phyloP scores from a whole-genome alignment of 2,888 invertebrate species.

The Dendrolimus pini region DNA sequence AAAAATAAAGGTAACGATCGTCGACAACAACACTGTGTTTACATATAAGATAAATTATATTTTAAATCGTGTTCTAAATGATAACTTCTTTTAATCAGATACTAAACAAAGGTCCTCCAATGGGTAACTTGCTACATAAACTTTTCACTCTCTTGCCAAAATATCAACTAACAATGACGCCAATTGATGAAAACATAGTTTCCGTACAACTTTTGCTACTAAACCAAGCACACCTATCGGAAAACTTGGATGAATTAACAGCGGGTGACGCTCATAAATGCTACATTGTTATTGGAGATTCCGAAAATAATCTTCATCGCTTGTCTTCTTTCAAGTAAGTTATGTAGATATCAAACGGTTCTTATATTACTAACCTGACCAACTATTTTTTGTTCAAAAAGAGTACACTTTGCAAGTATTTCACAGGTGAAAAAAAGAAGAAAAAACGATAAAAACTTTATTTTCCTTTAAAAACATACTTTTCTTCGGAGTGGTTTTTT shows the following conservation, averaged over 20 bases:
- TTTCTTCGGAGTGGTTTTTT: too few species aligned
- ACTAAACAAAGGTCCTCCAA: conserved; percentile 83
- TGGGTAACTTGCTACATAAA: conserved; percentile 81
- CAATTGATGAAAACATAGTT: conserved; percentile 42
- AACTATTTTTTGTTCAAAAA: too few species aligned
- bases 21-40: too few species aligned
- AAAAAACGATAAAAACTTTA: too few species aligned
- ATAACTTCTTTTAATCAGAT: conserved; percentile 61
- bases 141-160: conserved; percentile 79
- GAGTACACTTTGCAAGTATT: too few species aligned
- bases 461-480: too few species aligned
- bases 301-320: conserved; percentile 76
- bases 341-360: background rate
- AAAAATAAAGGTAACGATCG: too few species aligned
- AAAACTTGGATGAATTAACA: conserved; percentile 57
- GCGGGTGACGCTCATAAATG: conserved; percentile 71
- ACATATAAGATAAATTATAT: too few species aligned
- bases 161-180: conserved; percentile 67
- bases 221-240: conserved; percentile 60
- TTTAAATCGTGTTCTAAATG: too few species aligned
- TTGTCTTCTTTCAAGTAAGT: conserved; percentile 75
- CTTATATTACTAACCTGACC: too few species aligned
- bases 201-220: conserved; percentile 45
- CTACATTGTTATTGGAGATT: conserved; percentile 80
- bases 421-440: too few species aligned